Evolutionary conservation across 2,113 vertebrate genomes (phyloP).

Genomic region (Sander lucioperca): DNA sequence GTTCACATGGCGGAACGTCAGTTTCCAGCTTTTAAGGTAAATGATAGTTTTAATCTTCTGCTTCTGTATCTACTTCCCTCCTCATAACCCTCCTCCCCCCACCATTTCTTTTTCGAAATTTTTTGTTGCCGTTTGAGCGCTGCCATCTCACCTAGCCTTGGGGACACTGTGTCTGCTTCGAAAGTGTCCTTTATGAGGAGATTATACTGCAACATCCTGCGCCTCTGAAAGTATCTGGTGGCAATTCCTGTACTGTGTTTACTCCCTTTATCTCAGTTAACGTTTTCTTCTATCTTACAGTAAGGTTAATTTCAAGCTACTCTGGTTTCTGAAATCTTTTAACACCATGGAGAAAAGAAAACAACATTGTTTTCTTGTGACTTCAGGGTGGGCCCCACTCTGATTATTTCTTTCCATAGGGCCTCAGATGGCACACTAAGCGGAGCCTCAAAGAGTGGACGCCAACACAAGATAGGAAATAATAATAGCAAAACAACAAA

Average conservation of each 20-base stretch:
- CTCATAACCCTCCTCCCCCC: neutral
- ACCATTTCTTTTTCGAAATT: neutral
- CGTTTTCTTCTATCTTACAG: slow-evolving; percentile 45
- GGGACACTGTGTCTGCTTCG: slow-evolving; percentile 5
- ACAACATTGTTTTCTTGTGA: slow-evolving; percentile 47
- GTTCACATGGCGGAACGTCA: slow-evolving; percentile 54
- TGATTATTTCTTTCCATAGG: slow-evolving; percentile 23
- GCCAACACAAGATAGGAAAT: slow-evolving; percentile 56
- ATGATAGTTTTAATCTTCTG: slow-evolving; percentile 57
- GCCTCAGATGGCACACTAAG: slow-evolving; percentile 55
- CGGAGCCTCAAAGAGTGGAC: slow-evolving; percentile 55
- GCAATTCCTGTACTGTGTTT: slow-evolving; percentile 43
- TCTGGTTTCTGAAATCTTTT: slow-evolving; percentile 53
- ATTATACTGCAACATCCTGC: slow-evolving; percentile 31
- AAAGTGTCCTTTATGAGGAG: slow-evolving; percentile 28
- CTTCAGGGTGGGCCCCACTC: slow-evolving; percentile 40
- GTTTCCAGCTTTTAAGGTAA: slow-evolving; percentile 60
- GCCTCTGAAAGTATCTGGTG: slow-evolving; percentile 20
- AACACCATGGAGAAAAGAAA: slow-evolving; percentile 49
- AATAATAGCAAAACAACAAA: slow-evolving; percentile 75
- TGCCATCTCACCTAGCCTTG: slow-evolving; percentile 7
- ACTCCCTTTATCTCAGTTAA: slow-evolving; percentile 49
- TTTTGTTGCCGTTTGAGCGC: slow-evolving; percentile 4
- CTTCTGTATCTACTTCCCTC: neutral
- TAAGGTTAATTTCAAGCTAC: slow-evolving; percentile 63